Percentiles rank a stretch among this genome's conserved stretches.
These are phyloP conservation scores for Volucella inflata DNA, from an alignment of 2,888 invertebrate species.

Conservation along the genomic window DNA sequence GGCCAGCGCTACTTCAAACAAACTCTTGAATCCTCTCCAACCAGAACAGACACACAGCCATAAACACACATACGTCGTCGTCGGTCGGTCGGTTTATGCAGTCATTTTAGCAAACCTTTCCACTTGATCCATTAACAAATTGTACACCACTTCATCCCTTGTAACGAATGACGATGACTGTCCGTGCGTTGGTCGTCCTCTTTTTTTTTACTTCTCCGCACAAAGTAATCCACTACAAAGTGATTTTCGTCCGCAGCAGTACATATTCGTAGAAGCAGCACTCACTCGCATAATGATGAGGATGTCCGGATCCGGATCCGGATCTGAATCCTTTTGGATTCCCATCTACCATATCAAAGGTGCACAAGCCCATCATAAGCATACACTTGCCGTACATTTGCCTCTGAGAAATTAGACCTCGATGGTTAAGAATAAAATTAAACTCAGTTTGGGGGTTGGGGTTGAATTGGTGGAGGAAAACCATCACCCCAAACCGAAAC, in stretches of 20 bases:
- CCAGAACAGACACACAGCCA: not conserved
- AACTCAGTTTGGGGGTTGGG: conserved; percentile 22
- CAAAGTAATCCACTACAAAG: conserved; percentile 74
- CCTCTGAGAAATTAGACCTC: conserved; percentile 59
- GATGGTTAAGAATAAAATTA: conserved; percentile 67
- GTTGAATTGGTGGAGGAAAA: not conserved
- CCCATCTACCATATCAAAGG: conserved; percentile 30
- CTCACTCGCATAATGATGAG: conserved; percentile 64
- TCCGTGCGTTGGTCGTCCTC: not conserved
- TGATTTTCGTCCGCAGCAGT: conserved; percentile 64
- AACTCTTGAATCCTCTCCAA: conserved; percentile 47
- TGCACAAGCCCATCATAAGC: not conserved
- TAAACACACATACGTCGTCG: not conserved
- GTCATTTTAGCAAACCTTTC: conserved; percentile 58
- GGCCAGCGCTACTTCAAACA: conserved; percentile 51
- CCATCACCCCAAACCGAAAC: not conserved
- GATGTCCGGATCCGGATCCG: conserved; percentile 34
- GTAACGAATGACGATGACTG: conserved; percentile 46
- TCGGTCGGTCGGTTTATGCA: conserved; percentile 6
- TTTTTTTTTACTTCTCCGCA: conserved; percentile 33
- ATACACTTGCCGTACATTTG: not conserved
- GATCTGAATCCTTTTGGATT: conserved; percentile 5
- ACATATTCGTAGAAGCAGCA: conserved; percentile 23
- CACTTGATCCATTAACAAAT: conserved; percentile 73
- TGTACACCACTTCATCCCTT: conserved; percentile 66